phyloP scores from a whole-genome alignment of 2,888 invertebrate genomes.

The Hypomecis atomaria region DNA sequence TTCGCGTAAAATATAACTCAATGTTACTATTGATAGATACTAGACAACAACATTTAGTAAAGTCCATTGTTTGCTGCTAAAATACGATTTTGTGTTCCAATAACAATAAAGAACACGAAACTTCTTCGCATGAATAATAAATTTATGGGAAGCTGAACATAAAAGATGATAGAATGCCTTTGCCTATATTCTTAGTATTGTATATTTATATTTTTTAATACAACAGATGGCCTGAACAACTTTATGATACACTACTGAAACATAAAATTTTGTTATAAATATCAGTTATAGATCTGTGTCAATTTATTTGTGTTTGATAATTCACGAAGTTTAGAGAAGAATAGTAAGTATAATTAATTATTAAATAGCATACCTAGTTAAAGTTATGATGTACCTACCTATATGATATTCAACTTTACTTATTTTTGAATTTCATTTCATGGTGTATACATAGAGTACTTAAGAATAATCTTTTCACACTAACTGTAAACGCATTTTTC shows the following conservation, averaged over 20 bases:
- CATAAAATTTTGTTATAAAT: slow-evolving; percentile 17
- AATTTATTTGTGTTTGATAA: slow-evolving; percentile 28
- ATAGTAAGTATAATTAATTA: too few species aligned
- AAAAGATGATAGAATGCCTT: slow-evolving; percentile 8
- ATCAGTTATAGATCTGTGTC: slow-evolving; percentile 32
- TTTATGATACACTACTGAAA: slow-evolving; percentile 11
- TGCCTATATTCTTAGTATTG: not conserved
- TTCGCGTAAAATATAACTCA: too few species aligned
- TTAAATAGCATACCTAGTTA: too few species aligned
- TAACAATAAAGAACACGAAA: slow-evolving; percentile 1
- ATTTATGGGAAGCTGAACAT: slow-evolving; percentile 10
- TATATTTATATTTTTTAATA: slow-evolving; percentile 21
- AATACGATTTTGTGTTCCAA: not conserved
- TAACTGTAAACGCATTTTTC: too few species aligned
- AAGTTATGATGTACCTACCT: too few species aligned
- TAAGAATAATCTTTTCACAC: too few species aligned
- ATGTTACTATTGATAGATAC: too few species aligned
- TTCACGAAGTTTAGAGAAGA: too few species aligned
- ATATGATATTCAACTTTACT: too few species aligned
- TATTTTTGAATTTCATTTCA: too few species aligned
- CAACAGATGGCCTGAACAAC: slow-evolving; percentile 20
- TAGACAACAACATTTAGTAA: too few species aligned
- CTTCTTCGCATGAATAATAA: slow-evolving; percentile 3
- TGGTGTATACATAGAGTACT: too few species aligned
- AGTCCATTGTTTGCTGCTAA: not conserved